A percentile compares a stretch with the other conserved stretches of the same genome.
Evolutionary conservation across 1,140 invertebrate species (phyloP).

Genomic region (Microplitis demolitor): DNA sequence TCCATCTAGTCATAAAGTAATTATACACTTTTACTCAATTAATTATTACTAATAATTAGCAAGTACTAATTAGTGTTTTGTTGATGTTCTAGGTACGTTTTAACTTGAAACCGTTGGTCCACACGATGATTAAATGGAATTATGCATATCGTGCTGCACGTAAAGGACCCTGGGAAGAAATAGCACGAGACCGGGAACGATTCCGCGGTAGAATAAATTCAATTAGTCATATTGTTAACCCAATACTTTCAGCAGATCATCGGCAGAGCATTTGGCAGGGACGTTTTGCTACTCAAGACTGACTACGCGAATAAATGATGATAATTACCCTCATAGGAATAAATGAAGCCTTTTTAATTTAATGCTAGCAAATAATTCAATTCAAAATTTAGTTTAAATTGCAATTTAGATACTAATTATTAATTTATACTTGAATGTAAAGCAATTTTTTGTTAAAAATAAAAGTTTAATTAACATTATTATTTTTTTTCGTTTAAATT

Average conservation of each 20-base stretch:
- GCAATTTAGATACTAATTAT: too few relatives aligned
- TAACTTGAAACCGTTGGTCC: slow-evolving; percentile 59
- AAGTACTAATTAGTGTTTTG: slow-evolving; percentile 22
- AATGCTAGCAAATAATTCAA: neutral
- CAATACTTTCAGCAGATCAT: slow-evolving; percentile 61
- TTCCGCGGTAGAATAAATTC: slow-evolving; percentile 63
- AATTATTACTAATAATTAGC: neutral
- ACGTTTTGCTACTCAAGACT: slow-evolving; percentile 49
- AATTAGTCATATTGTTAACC: slow-evolving; percentile 55
- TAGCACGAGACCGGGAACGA: slow-evolving; percentile 65
- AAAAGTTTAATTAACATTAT: too few relatives aligned
- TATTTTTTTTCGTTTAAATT: too few relatives aligned
- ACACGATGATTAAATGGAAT: slow-evolving; percentile 68
- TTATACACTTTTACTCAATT: neutral
- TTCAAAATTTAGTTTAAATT: too few relatives aligned
- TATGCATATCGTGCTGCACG: slow-evolving; percentile 69
- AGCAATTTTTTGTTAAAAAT: too few relatives aligned
- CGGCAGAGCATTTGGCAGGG: slow-evolving; percentile 62
- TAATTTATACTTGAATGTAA: too few relatives aligned
- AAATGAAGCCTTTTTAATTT: neutral
- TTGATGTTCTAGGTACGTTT: slow-evolving; percentile 66
- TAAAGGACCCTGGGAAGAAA: slow-evolving; percentile 69
- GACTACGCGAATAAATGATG: neutral
- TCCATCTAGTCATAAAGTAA: neutral
- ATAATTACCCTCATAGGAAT: neutral